Conservation (phyloP, 2,888 invertebrate genomes). For the Smittia aterrima region DNA sequence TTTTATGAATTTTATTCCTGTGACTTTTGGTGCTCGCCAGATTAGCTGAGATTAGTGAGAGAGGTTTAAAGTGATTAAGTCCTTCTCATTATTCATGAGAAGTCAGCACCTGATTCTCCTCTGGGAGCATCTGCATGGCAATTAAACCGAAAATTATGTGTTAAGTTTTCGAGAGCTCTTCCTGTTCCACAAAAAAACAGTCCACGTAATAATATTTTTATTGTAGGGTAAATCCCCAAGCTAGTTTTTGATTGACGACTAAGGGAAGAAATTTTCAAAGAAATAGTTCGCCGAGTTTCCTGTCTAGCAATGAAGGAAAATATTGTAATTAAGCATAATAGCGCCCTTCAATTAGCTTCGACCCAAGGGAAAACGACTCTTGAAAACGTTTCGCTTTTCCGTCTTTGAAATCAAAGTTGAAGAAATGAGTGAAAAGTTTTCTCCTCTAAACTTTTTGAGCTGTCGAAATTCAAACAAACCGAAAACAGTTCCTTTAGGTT, state of each 20-base stretch:
- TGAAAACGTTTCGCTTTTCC: neutral
- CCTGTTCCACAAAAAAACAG: constrained; percentile 2
- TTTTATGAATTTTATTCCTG: neutral
- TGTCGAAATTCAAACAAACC: constrained; percentile 20
- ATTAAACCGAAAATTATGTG: constrained; percentile 18
- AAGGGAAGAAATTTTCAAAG: neutral
- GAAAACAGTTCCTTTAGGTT: constrained; percentile 26
- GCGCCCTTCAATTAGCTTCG: constrained; percentile 19
- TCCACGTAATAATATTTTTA: neutral
- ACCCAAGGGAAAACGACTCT: neutral
- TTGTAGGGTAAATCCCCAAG: neutral
- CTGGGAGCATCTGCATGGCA: constrained; percentile 4
- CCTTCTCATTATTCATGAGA: neutral
- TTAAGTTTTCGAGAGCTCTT: neutral
- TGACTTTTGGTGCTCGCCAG: neutral
- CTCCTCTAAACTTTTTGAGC: neutral
- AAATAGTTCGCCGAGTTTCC: neutral
- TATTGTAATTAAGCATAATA: constrained; percentile 23
- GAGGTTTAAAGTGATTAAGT: constrained; percentile 1
- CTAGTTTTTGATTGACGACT: constrained; percentile 5
- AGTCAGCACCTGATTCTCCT: neutral
- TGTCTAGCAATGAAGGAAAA: constrained; percentile 3
- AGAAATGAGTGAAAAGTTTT: neutral
- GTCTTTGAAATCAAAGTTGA: neutral
- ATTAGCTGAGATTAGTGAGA: neutral